A percentile compares a stretch with the other conserved stretches of the same genome.
phyloP scores from a whole-genome alignment of 2,888 invertebrate genomes.

The Brenthis daphne region DNA sequence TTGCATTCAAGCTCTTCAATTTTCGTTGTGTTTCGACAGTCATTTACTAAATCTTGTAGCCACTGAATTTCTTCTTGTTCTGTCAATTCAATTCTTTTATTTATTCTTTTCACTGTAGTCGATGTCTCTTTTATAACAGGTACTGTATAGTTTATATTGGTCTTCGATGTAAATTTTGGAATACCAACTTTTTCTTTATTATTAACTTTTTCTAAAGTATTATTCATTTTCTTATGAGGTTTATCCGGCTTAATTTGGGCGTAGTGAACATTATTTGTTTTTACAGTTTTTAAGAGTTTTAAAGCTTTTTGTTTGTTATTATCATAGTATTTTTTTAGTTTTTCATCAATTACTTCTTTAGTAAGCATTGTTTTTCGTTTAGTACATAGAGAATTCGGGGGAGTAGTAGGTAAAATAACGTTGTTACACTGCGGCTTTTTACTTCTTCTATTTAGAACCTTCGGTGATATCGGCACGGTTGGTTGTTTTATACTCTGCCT shows the following conservation, averaged over 20 bases:
- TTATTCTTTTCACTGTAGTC: constrained; percentile 77
- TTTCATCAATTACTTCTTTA: constrained; percentile 64
- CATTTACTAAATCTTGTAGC: constrained; percentile 73
- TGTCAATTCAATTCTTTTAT: constrained; percentile 70
- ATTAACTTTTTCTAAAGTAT: constrained; percentile 55
- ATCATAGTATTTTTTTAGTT: constrained; percentile 58
- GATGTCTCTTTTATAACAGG: constrained; percentile 71
- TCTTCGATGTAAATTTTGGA: constrained; percentile 47
- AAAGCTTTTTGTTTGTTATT: constrained; percentile 65
- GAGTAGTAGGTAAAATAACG: constrained; percentile 43
- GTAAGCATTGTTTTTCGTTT: constrained; percentile 62
- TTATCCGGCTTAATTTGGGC: constrained; percentile 58
- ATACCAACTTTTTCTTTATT: constrained; percentile 45
- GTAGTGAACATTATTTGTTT: constrained; percentile 56
- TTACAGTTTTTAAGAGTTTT: constrained; percentile 58
- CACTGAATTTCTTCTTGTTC: constrained; percentile 76
- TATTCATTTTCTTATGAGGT: constrained; percentile 51
- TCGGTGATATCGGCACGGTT: constrained; percentile 63
- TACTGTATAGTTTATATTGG: constrained; percentile 27
- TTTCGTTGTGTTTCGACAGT: constrained; percentile 66
- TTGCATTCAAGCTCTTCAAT: constrained; percentile 70
- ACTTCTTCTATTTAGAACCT: constrained; percentile 59
- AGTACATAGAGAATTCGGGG: constrained; percentile 55
- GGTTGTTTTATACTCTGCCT: constrained; percentile 56
- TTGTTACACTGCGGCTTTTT: constrained; percentile 42